phyloP scores from a whole-genome alignment of 2,797 vertebrate genomes.

The Anas bernieri region DNA sequence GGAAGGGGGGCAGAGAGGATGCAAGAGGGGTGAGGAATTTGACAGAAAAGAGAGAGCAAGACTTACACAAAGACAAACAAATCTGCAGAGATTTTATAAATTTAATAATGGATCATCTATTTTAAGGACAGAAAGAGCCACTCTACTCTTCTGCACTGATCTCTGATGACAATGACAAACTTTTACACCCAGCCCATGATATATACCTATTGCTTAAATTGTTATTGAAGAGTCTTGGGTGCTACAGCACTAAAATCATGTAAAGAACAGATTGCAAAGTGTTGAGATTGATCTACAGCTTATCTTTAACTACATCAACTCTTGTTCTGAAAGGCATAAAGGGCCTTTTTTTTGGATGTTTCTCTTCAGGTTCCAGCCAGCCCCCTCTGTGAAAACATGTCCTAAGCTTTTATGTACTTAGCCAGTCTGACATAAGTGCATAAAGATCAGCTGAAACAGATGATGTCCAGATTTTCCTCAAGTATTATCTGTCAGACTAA shows the following conservation, averaged over 20 bases:
- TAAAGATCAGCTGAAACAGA: background rate
- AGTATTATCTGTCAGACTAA: background rate
- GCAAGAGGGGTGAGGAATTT: background rate
- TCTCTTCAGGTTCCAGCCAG: background rate
- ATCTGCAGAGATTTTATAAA: background rate
- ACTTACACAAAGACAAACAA: background rate
- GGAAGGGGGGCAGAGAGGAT: background rate
- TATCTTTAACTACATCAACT: background rate
- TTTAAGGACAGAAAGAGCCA: background rate
- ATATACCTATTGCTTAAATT: background rate
- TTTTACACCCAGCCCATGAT: background rate
- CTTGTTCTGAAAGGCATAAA: background rate
- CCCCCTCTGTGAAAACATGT: background rate
- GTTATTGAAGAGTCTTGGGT: background rate
- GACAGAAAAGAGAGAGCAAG: background rate
- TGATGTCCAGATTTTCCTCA: background rate
- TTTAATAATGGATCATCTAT: background rate
- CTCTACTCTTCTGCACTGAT: background rate
- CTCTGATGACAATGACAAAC: background rate
- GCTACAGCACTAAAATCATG: background rate
- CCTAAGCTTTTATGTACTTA: background rate
- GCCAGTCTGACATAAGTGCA: background rate
- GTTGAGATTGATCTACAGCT: background rate
- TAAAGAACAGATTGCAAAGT: background rate
- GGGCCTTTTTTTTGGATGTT: background rate